Conservation (phyloP, 53 echinoderm and acorn worm species). For the Apostichopus leukothele region DNA sequence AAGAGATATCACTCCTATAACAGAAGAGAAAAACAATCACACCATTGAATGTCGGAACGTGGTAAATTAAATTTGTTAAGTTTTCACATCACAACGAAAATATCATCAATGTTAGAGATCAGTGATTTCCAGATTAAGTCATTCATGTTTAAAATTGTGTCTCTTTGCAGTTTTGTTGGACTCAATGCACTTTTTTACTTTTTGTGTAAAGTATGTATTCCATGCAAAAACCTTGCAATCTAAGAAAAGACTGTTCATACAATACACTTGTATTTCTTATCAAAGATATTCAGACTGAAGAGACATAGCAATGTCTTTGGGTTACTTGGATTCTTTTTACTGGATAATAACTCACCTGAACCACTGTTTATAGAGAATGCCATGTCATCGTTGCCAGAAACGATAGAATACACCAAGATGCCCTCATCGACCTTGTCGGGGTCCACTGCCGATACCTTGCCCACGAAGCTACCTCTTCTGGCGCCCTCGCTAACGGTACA, state of each 20-base stretch:
- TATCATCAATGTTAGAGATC: no score
- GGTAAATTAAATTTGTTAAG: no score
- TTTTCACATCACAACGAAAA: no score
- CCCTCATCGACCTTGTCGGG: slow-evolving; percentile 73
- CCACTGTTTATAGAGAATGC: slow-evolving; percentile 76
- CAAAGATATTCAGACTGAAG: background rate
- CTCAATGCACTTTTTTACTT: no score
- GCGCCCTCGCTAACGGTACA: slow-evolving; percentile 90
- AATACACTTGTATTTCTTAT: background rate
- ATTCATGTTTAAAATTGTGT: no score
- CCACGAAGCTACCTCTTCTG: slow-evolving; percentile 86
- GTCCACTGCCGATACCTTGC: slow-evolving; percentile 79
- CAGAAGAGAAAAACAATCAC: no score
- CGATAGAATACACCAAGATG: slow-evolving; percentile 83
- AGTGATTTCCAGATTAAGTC: no score
- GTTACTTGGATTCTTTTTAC: background rate
- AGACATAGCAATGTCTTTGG: background rate
- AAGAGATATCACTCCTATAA: slow-evolving; percentile 75
- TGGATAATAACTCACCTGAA: slow-evolving; percentile 60
- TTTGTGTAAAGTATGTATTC: no score
- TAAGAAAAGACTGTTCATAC: no score
- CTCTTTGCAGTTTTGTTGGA: no score
- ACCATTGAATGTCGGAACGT: no score
- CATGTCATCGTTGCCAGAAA: slow-evolving; percentile 96
- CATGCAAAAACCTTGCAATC: no score